phyloP scores from a whole-genome alignment of 2,797 vertebrate species.

The Diglossa cyanea region DNA sequence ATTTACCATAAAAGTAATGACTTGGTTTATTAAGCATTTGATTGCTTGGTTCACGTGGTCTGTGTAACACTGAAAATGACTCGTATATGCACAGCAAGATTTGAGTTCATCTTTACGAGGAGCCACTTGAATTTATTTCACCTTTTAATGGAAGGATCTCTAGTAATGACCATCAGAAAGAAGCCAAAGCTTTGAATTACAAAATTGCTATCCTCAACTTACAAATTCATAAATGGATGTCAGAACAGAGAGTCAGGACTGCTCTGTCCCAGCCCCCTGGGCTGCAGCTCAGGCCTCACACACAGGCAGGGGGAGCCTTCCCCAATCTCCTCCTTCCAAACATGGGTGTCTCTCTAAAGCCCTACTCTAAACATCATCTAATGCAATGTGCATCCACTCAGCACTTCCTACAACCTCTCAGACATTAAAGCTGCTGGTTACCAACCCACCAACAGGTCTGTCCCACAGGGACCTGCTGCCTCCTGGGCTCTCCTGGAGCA shows the following conservation, averaged over 20 bases:
- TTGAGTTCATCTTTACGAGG: conserved; percentile 53
- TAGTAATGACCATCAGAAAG: neutral
- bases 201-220: neutral
- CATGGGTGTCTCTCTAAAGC: accelerated
- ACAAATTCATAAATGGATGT: neutral
- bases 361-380: accelerated
- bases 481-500: neutral
- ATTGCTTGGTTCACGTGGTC: neutral
- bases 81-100: conserved; percentile 12
- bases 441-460: accelerated
- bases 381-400: neutral
- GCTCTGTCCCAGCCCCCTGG: accelerated
- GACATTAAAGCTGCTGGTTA: neutral
- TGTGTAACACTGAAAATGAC: neutral
- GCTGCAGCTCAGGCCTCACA: neutral
- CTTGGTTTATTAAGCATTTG: conserved; percentile 46
- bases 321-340: accelerated
- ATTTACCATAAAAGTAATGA: conserved; percentile 41
- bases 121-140: neutral
- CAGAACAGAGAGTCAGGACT: neutral
- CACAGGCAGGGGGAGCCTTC: neutral
- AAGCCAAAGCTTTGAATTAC: conserved; percentile 10
- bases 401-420: neutral
- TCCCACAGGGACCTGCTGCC: neutral
- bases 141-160: neutral